A percentile compares a stretch with the other conserved stretches of the same genome.
These are phyloP conservation scores for Carpatolechia fugitivella DNA, from an alignment of 2,888 invertebrate genomes.

Conservation along the genomic window DNA sequence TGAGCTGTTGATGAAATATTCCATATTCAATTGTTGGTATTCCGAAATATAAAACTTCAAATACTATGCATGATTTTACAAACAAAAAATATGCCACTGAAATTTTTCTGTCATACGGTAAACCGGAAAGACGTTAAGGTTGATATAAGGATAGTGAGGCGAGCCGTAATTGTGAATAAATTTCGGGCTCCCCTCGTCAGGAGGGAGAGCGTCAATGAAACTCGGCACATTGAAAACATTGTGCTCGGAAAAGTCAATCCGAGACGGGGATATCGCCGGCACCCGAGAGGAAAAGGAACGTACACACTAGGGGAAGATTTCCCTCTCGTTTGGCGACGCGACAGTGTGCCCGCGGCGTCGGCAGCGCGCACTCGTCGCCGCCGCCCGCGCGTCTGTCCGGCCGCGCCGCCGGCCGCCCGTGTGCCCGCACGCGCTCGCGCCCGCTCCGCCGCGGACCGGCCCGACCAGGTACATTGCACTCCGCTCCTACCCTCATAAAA, in stretches of 20 bases:
- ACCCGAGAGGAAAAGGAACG: slow-evolving; percentile 33
- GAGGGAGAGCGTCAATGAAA: slow-evolving; percentile 63
- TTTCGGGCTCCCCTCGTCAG: slow-evolving; percentile 25
- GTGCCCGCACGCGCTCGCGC: not conserved
- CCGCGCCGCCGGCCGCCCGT: not conserved
- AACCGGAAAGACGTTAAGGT: not conserved
- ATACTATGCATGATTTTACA: no score
- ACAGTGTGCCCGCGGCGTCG: slow-evolving; percentile 13
- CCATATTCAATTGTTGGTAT: no score
- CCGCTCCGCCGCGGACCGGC: slow-evolving; percentile 5
- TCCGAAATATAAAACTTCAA: no score
- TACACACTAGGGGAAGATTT: slow-evolving; percentile 52
- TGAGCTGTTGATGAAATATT: no score
- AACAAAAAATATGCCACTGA: no score
- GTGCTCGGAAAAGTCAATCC: slow-evolving; percentile 40
- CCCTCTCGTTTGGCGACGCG: slow-evolving; percentile 65
- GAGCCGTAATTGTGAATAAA: slow-evolving; percentile 9
- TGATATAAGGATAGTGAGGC: not conserved
- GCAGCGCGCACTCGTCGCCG: slow-evolving; percentile 18
- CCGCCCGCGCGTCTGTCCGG: slow-evolving; percentile 3
- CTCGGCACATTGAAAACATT: slow-evolving; percentile 55
- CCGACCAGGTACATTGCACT: slow-evolving; percentile 16
- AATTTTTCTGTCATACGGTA: not conserved
- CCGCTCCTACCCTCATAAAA: no score
- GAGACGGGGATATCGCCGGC: slow-evolving; percentile 35